A percentile compares a stretch with the other conserved stretches of the same genome.
Conservation (phyloP, 2,888 invertebrate genomes). For the Trachelus iudaicus region DNA sequence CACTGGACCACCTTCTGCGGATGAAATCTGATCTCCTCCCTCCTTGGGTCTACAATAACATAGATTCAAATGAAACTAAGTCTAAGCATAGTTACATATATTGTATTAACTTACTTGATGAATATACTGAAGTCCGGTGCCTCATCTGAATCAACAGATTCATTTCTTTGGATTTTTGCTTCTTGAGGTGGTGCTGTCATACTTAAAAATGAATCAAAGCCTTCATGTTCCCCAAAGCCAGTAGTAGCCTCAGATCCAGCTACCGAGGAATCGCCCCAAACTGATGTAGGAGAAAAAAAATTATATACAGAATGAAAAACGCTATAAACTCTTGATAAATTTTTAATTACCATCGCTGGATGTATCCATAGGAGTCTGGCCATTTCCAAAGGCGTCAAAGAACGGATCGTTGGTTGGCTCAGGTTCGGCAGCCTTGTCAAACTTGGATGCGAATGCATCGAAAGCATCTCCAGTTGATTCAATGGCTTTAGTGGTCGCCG, state of each 20-base stretch:
- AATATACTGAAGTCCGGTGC: slow-evolving; percentile 85
- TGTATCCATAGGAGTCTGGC: slow-evolving; percentile 62
- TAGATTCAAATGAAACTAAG: neutral
- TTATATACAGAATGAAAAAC: neutral
- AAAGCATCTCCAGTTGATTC: slow-evolving; percentile 73
- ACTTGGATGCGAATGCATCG: slow-evolving; percentile 91
- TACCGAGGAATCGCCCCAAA: slow-evolving; percentile 64
- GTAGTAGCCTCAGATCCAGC: slow-evolving; percentile 52
- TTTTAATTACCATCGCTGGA: slow-evolving; percentile 57
- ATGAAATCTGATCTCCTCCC: slow-evolving; percentile 57
- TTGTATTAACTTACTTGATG: slow-evolving; percentile 72
- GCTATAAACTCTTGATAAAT: neutral
- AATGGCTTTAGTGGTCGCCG: slow-evolving; percentile 45
- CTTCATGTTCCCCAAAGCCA: slow-evolving; percentile 75
- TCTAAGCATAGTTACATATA: neutral
- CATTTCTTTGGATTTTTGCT: slow-evolving; percentile 70
- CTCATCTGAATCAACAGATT: slow-evolving; percentile 82
- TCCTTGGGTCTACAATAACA: slow-evolving; percentile 64
- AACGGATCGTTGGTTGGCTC: slow-evolving; percentile 66
- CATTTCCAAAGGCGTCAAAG: slow-evolving; percentile 68
- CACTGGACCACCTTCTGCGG: slow-evolving; percentile 68
- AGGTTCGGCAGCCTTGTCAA: slow-evolving; percentile 76
- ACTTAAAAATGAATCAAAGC: slow-evolving; percentile 84
- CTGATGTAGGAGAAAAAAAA: slow-evolving; percentile 37
- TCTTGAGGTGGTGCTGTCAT: slow-evolving; percentile 83